Evolutionary conservation across 2,888 invertebrate species (phyloP), one percentile per base, ranked within the genome.

Genomic region (Standfussiana lucernea): DNA sequence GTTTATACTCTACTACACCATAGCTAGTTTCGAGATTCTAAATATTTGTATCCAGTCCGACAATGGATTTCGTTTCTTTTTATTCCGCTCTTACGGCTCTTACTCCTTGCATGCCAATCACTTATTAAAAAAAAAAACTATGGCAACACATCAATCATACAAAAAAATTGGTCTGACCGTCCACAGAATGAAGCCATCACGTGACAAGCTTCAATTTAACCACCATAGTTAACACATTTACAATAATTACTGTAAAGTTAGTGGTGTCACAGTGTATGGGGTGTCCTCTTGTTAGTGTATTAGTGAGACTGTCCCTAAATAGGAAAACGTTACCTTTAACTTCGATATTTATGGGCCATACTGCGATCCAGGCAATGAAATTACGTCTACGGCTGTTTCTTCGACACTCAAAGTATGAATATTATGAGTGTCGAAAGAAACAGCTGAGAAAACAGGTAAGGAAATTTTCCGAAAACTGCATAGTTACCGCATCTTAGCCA

Each of bases 201-300:
- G 95, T 95, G 95, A 93, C 94, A 80, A 75, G 62, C 32, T 65
- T 83, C 92, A 91, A 93, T 95, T 95, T 90, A 87, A 89, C 84
- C 82, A 67, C 80, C 77, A 90, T 91, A 91, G 94, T 94, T 95
- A 94, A 93, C 94, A 93, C 94, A 93, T 93, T 93, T 89, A 89
- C 90, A 88, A 90, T 94, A 94, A 94, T 94, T 93, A 93, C 92
- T 86, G 87, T 84, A 77, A 89, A 88, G 79, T 88, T 86, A 88
- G 79, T 77, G 53, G 79, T 76, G 77, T 85, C 77, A 82, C 87
- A 79, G 73, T 72, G 42, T 65, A 74, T 79, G 73, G 88, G 88
- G 88, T 88, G 87, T 77, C 90, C 45, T 79, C 6, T 40, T 21
- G 45, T 66, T 50, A 35, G 28, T 11, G 11, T 24, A 1, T 1